Conservation (phyloP, 2,113 vertebrate species). For the Hippopotamus amphibius region DNA sequence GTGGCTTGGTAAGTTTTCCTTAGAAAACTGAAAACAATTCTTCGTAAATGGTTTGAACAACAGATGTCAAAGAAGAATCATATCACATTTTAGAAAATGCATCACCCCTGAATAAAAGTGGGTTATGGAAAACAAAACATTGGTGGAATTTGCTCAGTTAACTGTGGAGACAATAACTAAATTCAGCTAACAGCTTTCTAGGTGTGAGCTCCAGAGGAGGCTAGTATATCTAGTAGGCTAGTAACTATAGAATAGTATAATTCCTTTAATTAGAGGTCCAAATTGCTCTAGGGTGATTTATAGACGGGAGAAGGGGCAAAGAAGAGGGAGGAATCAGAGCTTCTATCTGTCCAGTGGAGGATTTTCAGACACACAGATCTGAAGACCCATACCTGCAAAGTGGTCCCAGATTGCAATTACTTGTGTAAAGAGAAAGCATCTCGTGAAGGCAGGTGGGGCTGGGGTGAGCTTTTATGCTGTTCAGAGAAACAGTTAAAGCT, state of each 20-base stretch:
- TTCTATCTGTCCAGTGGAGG: neutral
- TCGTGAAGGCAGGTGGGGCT: neutral
- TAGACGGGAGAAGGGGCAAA: neutral
- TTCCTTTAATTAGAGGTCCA: conserved; percentile 27
- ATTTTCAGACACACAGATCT: neutral
- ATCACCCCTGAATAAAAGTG: conserved; percentile 20
- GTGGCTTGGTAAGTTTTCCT: neutral
- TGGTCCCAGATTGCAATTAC: neutral
- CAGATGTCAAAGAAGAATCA: conserved; percentile 36
- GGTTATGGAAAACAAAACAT: conserved; percentile 40
- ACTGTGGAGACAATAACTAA: neutral
- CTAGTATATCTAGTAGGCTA: neutral
- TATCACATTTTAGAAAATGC: neutral
- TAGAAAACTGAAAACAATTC: conserved; percentile 22
- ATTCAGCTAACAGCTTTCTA: conserved; percentile 15
- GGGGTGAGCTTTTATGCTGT: neutral
- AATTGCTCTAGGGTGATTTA: neutral
- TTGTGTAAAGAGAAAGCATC: neutral
- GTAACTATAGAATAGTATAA: neutral
- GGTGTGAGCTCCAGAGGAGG: neutral
- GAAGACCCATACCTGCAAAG: neutral
- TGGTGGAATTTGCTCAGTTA: conserved; percentile 52
- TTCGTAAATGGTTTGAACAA: conserved; percentile 4
- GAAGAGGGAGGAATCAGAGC: neutral
- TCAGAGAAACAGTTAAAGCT: neutral